A percentile compares a stretch with the other conserved stretches of the same genome.
Conservation (phyloP, 2,797 vertebrate genomes). For the Tragopan temminckii region DNA sequence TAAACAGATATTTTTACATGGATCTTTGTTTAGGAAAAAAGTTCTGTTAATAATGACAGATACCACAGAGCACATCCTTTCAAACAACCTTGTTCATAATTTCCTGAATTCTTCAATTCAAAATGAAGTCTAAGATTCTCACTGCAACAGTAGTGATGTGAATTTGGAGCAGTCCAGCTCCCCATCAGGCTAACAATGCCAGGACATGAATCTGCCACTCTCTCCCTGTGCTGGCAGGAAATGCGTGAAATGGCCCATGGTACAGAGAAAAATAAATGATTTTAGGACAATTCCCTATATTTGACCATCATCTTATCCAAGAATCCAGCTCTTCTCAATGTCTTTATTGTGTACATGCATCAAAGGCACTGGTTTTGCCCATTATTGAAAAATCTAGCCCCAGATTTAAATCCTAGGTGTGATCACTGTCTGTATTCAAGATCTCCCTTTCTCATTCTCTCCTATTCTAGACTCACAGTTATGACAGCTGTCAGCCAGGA, state of each 20-base stretch:
- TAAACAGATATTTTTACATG: neutral
- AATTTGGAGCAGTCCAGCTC: neutral
- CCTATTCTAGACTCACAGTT: neutral
- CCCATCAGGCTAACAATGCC: neutral
- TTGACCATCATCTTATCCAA: neutral
- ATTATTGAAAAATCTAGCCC: neutral
- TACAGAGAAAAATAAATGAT: neutral
- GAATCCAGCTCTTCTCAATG: neutral
- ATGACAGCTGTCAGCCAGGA: neutral
- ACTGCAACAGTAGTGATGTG: rapidly evolving
- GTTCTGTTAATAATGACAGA: neutral
- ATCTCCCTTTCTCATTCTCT: neutral
- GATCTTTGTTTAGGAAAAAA: neutral
- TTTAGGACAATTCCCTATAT: neutral
- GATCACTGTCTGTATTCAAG: neutral
- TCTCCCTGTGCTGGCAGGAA: neutral
- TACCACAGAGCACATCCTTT: neutral
- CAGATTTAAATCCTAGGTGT: neutral
- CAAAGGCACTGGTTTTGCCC: neutral
- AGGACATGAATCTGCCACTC: neutral
- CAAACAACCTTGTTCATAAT: neutral
- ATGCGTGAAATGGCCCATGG: neutral
- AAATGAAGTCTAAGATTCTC: neutral
- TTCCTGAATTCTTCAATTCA: neutral
- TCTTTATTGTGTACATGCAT: neutral